Conservation (phyloP, 2,888 invertebrate species). For the Sphaeridia pumilis region DNA sequence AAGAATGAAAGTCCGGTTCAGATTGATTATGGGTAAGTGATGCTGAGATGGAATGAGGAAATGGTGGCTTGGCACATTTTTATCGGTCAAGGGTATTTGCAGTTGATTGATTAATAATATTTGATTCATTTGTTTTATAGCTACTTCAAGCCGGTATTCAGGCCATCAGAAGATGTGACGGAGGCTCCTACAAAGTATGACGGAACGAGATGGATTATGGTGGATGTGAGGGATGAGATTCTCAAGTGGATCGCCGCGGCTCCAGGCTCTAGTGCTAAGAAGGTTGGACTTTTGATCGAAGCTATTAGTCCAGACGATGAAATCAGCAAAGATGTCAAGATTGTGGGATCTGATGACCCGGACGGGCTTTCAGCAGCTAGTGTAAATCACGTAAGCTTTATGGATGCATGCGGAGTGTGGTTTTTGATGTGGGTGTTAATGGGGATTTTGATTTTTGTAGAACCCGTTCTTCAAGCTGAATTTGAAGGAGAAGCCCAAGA, state of each 20-base stretch:
- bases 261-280: constrained; percentile 25
- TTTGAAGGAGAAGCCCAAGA: constrained; percentile 45
- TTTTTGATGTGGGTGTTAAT: neutral
- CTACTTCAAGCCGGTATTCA: constrained; percentile 24
- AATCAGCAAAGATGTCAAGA: constrained; percentile 25
- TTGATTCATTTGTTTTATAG: constrained; percentile 2
- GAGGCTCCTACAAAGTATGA: constrained; percentile 15
- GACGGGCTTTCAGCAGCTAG: constrained; percentile 7
- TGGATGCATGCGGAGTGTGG: neutral
- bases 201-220: constrained; percentile 29
- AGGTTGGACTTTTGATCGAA: constrained; percentile 33
- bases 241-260: constrained; percentile 25
- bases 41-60: neutral
- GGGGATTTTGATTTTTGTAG: constrained; percentile 38
- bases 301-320: constrained; percentile 27
- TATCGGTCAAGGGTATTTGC: too few relatives aligned
- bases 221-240: constrained; percentile 31
- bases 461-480: constrained; percentile 51
- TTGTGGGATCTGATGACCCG: constrained; percentile 26
- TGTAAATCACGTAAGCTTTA: constrained; percentile 30
- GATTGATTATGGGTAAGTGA: constrained; percentile 29
- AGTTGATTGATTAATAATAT: neutral
- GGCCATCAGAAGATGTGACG: constrained; percentile 12
- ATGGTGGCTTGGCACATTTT: neutral
- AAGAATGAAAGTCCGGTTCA: constrained; percentile 29